phyloP scores from a whole-genome alignment of 2,888 invertebrate species.

The Tolmerus cingulatus region DNA sequence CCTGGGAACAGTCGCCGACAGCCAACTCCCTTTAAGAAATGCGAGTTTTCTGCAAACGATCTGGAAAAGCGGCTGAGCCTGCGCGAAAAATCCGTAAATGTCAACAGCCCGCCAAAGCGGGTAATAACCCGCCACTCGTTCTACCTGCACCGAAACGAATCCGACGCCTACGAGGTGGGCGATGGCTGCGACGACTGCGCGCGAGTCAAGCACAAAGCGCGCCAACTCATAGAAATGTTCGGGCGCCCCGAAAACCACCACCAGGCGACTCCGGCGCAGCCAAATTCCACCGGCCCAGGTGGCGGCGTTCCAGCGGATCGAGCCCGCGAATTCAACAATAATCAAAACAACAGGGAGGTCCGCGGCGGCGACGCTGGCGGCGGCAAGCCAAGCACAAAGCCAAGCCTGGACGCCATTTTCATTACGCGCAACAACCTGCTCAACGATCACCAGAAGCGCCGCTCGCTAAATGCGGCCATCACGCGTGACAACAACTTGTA shows the following conservation, averaged over 20 bases:
- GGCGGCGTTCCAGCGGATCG: neutral
- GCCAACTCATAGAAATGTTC: constrained; percentile 46
- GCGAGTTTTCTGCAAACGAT: constrained; percentile 44
- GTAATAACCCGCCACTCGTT: constrained; percentile 46
- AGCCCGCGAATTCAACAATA: constrained; percentile 6
- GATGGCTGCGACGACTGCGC: constrained; percentile 45
- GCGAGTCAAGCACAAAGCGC: constrained; percentile 46
- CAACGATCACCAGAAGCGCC: constrained; percentile 39
- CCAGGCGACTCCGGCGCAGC: neutral
- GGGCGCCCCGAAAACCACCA: constrained; percentile 30
- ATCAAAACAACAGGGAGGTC: constrained; percentile 11
- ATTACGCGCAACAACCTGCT: constrained; percentile 46
- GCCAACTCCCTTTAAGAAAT: constrained; percentile 36
- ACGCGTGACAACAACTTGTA: constrained; percentile 48
- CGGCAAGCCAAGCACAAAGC: neutral
- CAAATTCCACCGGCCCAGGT: neutral
- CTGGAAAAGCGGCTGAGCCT: constrained; percentile 46
- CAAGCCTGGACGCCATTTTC: constrained; percentile 43
- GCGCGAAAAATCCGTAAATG: constrained; percentile 44
- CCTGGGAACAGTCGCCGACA: neutral
- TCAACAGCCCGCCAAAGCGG: constrained; percentile 21
- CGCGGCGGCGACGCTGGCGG: neutral
- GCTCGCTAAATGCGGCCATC: constrained; percentile 47
- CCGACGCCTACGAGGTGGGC: constrained; percentile 39
- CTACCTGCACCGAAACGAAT: constrained; percentile 47